Base-by-base conservation (phyloP, 2,797 vertebrate species). In the Apogon talboti region DNA sequence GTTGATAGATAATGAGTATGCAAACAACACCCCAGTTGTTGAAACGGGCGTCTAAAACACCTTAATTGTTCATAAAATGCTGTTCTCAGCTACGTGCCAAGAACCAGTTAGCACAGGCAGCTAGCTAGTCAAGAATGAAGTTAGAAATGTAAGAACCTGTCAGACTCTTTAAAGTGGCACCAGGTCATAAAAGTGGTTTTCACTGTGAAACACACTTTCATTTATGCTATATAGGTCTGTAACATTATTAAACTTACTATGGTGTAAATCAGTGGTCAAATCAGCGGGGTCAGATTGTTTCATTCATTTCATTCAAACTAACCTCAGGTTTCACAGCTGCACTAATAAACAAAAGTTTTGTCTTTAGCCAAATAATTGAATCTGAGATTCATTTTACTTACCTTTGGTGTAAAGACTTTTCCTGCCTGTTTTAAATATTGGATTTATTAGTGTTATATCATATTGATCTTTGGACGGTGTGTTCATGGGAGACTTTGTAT, bases 151-250 rank as follows among this genome's bases (percentile, higher is more conserved):
- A 7, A 53, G 45, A 28, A 73, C 50, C 71, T 83, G 76, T 79
- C 71, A 74, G 78, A 79, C 51, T 81, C 30, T 67, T 64, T 14
- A 48, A 80, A 73, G 52, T 67, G 41, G 15, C 6, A 7, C 11
- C 0, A 2, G 14, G 69, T 71, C 3, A 15, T 52, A 18, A 12
- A 14, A 11, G 3, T 8, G 33, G 5, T 0, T 37, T 56, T 46
- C 2, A 0, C 21, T 3, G 3, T 2, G 4, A 18, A 21, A 19
- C 2, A 35, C 2, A 11, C 15, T 33, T 71, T 50, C 0, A 7
- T 18, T 5, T 1, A 2, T 13, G n/a, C 33, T 30, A 8, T 6
- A n/a, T 1, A 2, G 7, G n/a, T 35, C 9, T 38, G 11, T 4
- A 37, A 6, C 2, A 7, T 6, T 3, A 44, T 57, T 9, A 7